These are phyloP conservation scores for Halichoeres trimaculatus DNA, from an alignment of 2,113 vertebrate genomes.

Conservation along the genomic window DNA sequence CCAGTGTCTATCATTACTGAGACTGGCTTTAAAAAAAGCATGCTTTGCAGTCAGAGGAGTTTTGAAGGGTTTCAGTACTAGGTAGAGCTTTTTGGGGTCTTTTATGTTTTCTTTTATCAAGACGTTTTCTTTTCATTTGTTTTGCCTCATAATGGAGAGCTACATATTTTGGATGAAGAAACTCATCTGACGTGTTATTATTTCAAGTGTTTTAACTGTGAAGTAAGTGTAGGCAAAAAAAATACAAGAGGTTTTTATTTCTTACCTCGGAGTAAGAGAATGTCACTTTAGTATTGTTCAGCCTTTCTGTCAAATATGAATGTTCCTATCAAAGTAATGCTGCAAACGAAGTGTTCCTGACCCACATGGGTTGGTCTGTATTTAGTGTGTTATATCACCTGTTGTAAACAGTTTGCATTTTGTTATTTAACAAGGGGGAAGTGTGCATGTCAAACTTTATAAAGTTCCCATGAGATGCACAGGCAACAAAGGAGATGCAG, in stretches of 20 bases:
- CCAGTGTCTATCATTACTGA: slow-evolving; percentile 31
- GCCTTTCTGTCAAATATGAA: slow-evolving; percentile 76
- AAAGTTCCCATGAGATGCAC: slow-evolving; percentile 1
- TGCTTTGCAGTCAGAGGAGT: slow-evolving; percentile 54
- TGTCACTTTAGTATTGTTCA: slow-evolving; percentile 78
- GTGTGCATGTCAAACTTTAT: slow-evolving; percentile 26
- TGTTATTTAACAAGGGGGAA: slow-evolving; percentile 38
- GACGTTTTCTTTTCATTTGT: slow-evolving; percentile 11
- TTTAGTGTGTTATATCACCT: slow-evolving; percentile 45
- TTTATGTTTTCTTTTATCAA: slow-evolving; percentile 47
- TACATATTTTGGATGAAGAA: slow-evolving; percentile 46
- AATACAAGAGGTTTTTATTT: slow-evolving; percentile 49
- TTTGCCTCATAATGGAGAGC: slow-evolving; percentile 26
- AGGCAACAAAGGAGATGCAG: slow-evolving; percentile 30
- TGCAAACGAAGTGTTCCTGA: slow-evolving; percentile 68
- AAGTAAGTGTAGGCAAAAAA: slow-evolving; percentile 64
- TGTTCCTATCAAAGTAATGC: slow-evolving; percentile 73
- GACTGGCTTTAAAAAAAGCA: slow-evolving; percentile 52
- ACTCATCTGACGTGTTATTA: slow-evolving; percentile 49
- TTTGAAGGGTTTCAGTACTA: slow-evolving; percentile 26
- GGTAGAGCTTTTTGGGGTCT: slow-evolving; percentile 26
- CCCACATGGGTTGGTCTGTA: slow-evolving; percentile 50
- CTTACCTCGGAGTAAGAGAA: slow-evolving; percentile 71
- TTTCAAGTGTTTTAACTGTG: slow-evolving; percentile 73
- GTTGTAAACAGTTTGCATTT: slow-evolving; percentile 34